These are phyloP conservation scores for Mastomys natalensis DNA, from an alignment of 2,113 vertebrate genomes.

Conservation along the genomic window DNA sequence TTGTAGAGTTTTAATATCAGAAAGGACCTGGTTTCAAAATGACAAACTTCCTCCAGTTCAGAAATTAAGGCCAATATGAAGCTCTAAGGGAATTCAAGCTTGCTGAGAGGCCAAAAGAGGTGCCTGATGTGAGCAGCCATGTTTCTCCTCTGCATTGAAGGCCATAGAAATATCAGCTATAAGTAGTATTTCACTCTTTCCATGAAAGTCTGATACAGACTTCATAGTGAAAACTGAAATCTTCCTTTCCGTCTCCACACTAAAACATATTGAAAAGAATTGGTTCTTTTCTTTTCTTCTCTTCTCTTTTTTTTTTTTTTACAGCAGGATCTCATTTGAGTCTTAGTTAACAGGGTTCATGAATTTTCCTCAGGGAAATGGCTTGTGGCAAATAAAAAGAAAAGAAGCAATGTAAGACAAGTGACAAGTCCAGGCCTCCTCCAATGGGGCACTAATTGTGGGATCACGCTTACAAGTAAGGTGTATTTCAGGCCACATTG, in stretches of 20 bases:
- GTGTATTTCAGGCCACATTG: background rate
- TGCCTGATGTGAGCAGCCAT: background rate
- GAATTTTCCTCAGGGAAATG: background rate
- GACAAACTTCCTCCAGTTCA: background rate
- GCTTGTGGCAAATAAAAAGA: slow-evolving; percentile 1
- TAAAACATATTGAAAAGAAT: background rate
- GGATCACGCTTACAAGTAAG: background rate
- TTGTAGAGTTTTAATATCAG: background rate
- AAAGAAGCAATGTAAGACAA: background rate
- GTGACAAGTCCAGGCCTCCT: background rate
- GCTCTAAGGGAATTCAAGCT: background rate
- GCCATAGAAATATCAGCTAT: background rate
- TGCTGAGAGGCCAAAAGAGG: background rate
- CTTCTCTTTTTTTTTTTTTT: background rate
- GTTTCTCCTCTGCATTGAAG: background rate
- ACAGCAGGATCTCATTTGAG: background rate
- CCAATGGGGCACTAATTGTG: background rate
- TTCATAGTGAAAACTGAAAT: slow-evolving; percentile 30
- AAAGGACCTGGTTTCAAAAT: slow-evolving; percentile 41
- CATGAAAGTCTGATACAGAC: background rate
- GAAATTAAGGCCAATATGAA: background rate
- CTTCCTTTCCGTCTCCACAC: background rate
- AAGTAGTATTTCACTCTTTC: slow-evolving; percentile 21
- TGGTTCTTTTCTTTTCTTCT: background rate
- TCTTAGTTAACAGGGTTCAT: slow-evolving; percentile 21